phyloP scores from a whole-genome alignment of 2,797 vertebrate genomes.

The Pseudocheirus occidentalis region DNA sequence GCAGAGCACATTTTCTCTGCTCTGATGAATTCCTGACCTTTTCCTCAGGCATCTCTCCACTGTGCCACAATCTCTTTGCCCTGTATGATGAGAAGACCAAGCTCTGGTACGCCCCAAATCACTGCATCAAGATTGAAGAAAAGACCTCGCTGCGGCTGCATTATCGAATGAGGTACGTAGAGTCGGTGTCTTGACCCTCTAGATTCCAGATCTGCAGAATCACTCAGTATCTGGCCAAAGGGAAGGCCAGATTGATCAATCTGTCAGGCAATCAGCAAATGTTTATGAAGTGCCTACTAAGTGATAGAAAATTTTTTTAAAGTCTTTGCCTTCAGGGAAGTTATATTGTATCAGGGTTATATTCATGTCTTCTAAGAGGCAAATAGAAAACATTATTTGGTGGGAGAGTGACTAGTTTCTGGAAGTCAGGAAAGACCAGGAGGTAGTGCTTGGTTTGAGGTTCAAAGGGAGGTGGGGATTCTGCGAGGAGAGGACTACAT shows the following conservation, averaged over 20 bases:
- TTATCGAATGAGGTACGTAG: constrained; percentile 95
- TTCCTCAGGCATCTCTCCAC: constrained; percentile 91
- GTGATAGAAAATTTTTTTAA: background rate
- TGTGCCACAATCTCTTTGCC: constrained; percentile 97
- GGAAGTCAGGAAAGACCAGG: background rate
- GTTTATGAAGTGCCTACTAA: too few species aligned
- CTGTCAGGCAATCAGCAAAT: too few species aligned
- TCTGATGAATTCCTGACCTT: constrained; percentile 21
- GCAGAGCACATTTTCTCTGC: background rate
- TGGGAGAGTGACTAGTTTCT: background rate
- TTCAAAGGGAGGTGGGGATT: background rate
- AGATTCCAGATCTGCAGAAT: too few species aligned
- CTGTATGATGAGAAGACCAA: constrained; percentile 90
- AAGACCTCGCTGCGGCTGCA: constrained; percentile 90
- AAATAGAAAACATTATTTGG: background rate
- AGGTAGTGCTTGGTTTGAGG: background rate
- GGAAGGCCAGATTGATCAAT: background rate
- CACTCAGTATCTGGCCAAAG: background rate
- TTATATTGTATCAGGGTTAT: background rate
- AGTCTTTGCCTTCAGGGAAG: background rate
- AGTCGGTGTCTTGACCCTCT: background rate
- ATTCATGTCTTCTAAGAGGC: background rate
- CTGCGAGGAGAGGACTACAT: too few species aligned
- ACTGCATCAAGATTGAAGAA: constrained; percentile 90
- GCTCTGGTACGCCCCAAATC: constrained; percentile 95